A percentile compares a stretch with the other conserved stretches of the same genome.
These are phyloP conservation scores for Biston betularia DNA, from an alignment of 2,888 invertebrate genomes.

Conservation along the genomic window DNA sequence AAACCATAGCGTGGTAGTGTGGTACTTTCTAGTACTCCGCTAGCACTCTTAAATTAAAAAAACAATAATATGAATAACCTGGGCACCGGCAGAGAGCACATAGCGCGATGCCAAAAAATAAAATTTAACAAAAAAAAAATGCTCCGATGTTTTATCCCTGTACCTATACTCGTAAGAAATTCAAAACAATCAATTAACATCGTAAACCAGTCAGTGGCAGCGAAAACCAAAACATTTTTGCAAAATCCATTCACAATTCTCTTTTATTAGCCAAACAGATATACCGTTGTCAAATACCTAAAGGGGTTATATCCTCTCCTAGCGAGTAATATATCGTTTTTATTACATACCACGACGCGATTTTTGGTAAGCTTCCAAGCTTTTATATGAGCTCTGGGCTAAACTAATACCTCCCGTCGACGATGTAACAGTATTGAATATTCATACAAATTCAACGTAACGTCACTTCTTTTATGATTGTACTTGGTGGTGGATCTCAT, in stretches of 20 bases:
- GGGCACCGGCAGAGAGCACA: too few relatives aligned
- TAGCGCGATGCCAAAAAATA: too few relatives aligned
- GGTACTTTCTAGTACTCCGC: too few relatives aligned
- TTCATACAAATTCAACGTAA: background rate
- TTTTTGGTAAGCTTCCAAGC: constrained; percentile 39
- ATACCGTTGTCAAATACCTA: constrained; percentile 33
- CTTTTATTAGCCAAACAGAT: constrained; percentile 24
- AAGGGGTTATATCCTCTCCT: constrained; percentile 31
- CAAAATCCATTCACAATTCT: constrained; percentile 11
- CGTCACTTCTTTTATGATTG: background rate
- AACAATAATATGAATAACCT: too few relatives aligned
- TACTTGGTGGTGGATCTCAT: background rate
- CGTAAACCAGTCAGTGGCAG: background rate
- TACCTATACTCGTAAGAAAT: too few relatives aligned
- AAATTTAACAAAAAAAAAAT: too few relatives aligned
- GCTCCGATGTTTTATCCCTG: too few relatives aligned
- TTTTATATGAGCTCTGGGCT: constrained; percentile 20
- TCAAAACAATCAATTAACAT: too few relatives aligned
- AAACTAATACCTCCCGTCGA: constrained; percentile 12
- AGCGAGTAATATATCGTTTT: constrained; percentile 30
- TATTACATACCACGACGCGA: constrained; percentile 32
- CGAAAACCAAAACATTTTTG: constrained; percentile 7
- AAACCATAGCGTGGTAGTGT: too few relatives aligned
- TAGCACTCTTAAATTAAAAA: too few relatives aligned
- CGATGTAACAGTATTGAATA: background rate